These are phyloP conservation scores for Fragum whitleyi DNA, from an alignment of 2,888 invertebrate species.

Conservation along the genomic window DNA sequence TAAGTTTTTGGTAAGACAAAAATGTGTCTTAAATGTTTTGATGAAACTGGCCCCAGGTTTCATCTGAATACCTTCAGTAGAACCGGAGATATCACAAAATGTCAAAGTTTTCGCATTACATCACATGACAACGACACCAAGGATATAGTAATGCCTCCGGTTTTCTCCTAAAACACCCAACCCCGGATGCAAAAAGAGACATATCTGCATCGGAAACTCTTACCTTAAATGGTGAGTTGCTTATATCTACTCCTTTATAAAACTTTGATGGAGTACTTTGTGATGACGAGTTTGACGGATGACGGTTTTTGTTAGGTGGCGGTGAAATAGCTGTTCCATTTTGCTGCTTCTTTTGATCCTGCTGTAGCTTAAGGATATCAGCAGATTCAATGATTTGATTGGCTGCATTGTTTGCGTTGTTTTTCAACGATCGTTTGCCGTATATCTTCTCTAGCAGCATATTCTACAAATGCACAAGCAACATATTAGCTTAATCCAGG, in stretches of 20 bases:
- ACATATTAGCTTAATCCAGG: too few relatives aligned
- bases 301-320: slow-evolving; percentile 41
- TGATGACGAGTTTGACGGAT: slow-evolving; percentile 20
- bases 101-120: too few relatives aligned
- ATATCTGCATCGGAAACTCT: too few relatives aligned
- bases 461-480: slow-evolving; percentile 87
- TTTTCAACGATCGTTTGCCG: slow-evolving; percentile 90
- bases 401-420: slow-evolving; percentile 65
- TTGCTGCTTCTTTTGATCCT: slow-evolving; percentile 56
- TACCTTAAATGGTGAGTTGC: slow-evolving; percentile 79
- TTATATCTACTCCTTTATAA: slow-evolving; percentile 55
- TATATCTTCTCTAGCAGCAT: slow-evolving; percentile 94
- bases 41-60: too few relatives aligned
- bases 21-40: too few relatives aligned
- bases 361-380: slow-evolving; percentile 87
- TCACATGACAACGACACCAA: too few relatives aligned
- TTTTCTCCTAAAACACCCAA: too few relatives aligned
- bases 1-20: too few relatives aligned
- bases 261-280: slow-evolving; percentile 37
- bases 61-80: too few relatives aligned
- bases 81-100: too few relatives aligned
- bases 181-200: too few relatives aligned
- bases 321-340: slow-evolving; percentile 2
- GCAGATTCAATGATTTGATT: slow-evolving; percentile 89
- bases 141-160: too few relatives aligned